These are phyloP conservation scores for Drosophila paranaensis DNA, from an alignment of 2,888 invertebrate species.

Conservation along the genomic window DNA sequence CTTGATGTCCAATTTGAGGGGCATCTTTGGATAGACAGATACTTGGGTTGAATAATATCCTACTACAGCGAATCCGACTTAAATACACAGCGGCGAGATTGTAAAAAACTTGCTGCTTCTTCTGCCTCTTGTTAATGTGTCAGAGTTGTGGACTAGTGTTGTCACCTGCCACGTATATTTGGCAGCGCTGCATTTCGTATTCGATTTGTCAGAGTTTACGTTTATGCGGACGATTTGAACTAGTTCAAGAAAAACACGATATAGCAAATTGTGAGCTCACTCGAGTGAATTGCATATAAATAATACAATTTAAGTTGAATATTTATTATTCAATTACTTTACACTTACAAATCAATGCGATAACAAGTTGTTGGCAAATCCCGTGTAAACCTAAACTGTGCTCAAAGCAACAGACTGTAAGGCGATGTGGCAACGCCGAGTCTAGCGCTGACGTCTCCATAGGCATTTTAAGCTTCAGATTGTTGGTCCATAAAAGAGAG, in stretches of 20 bases:
- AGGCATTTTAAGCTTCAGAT: slow-evolving; percentile 42
- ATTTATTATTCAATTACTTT: neutral
- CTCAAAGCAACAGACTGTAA: slow-evolving; percentile 20
- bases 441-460: slow-evolving; percentile 54
- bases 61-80: slow-evolving; percentile 34
- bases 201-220: neutral
- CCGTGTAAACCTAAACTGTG: neutral
- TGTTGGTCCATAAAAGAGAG: slow-evolving; percentile 19
- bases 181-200: slow-evolving; percentile 26
- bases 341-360: neutral
- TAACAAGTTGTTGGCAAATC: neutral
- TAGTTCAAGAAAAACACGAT: neutral
- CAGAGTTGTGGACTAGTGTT: slow-evolving; percentile 57
- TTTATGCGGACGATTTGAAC: neutral
- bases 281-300: neutral
- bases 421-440: slow-evolving; percentile 40
- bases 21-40: slow-evolving; percentile 85
- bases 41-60: slow-evolving; percentile 29
- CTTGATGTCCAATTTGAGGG: slow-evolving; percentile 98
- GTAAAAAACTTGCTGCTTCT: slow-evolving; percentile 63
- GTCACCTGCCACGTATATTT: slow-evolving; percentile 61
- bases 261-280: neutral
- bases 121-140: slow-evolving; percentile 63
- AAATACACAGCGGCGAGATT: slow-evolving; percentile 52
- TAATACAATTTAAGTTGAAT: neutral